Evolutionary conservation across 2,113 vertebrate species (phyloP).

Genomic region (Pungitius pungitius): DNA sequence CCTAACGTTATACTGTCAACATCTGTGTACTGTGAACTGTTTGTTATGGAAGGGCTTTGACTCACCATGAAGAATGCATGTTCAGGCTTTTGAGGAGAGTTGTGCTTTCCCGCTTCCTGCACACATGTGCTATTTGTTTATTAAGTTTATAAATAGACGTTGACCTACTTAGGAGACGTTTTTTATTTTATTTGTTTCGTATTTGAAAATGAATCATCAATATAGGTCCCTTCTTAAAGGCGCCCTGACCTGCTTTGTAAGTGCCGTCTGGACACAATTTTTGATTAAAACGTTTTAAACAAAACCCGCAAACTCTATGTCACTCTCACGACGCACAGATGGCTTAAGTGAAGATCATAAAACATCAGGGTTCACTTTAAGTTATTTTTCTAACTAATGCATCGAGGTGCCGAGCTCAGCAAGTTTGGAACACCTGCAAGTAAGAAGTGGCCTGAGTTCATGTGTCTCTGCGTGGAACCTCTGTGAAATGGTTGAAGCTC

Average conservation of each 20-base stretch:
- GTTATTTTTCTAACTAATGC: too few relatives aligned
- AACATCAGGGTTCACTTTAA: too few relatives aligned
- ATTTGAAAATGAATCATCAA: not conserved
- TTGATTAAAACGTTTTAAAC: not conserved
- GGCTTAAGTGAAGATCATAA: too few relatives aligned
- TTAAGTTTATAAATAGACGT: constrained; percentile 8
- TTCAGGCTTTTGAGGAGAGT: not conserved
- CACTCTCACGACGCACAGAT: too few relatives aligned
- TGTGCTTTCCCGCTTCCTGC: not conserved
- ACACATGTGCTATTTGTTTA: not conserved
- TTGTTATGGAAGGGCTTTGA: constrained; percentile 2
- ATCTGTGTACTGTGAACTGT: constrained; percentile 8
- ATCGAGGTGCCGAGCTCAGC: too few relatives aligned
- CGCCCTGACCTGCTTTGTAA: not conserved
- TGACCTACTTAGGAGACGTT: not conserved
- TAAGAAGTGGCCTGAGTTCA: too few relatives aligned
- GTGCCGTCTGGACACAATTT: not conserved
- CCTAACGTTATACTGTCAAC: not conserved
- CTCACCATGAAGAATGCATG: constrained; percentile 1
- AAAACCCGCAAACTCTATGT: too few relatives aligned
- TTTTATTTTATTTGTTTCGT: not conserved
- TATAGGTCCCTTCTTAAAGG: not conserved
- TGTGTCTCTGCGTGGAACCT: too few relatives aligned
- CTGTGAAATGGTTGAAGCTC: too few relatives aligned
- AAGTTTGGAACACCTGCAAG: too few relatives aligned